A percentile compares a stretch with the other conserved stretches of the same genome.
Evolutionary conservation across 2,113 vertebrate genomes (phyloP).

Genomic region (Puffinus mauretanicus): DNA sequence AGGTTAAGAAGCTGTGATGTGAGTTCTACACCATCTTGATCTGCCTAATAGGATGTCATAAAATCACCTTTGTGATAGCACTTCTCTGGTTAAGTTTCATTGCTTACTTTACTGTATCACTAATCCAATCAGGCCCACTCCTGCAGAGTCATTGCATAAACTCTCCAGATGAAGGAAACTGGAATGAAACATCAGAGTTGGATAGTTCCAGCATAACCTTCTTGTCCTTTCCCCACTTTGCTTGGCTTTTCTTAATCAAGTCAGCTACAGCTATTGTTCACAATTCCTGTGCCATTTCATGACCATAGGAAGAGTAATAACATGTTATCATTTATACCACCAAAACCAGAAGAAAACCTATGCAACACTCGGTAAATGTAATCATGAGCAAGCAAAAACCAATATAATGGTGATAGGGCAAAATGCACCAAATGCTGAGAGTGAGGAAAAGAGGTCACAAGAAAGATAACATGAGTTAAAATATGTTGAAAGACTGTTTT

Average conservation of each 20-base stretch:
- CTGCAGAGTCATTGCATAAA: background rate
- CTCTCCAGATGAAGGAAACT: background rate
- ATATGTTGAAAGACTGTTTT: background rate
- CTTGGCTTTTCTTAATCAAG: background rate
- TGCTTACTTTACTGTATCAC: background rate
- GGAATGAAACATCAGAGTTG: background rate
- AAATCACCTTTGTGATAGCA: background rate
- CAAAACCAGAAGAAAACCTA: background rate
- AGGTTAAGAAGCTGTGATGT: constrained; percentile 41
- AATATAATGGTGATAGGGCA: background rate
- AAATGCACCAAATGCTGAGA: background rate
- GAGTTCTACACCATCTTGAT: constrained; percentile 9
- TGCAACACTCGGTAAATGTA: background rate
- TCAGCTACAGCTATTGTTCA: background rate
- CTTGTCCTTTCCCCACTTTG: background rate
- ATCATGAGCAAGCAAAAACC: background rate
- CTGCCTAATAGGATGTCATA: constrained; percentile 22
- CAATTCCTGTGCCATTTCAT: background rate
- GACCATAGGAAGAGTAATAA: background rate
- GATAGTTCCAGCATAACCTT: background rate
- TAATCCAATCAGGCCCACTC: background rate
- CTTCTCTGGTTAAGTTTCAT: background rate
- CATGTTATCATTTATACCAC: background rate
- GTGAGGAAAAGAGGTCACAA: background rate
- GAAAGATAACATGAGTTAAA: background rate